These are phyloP conservation scores for Himalopsyche tibetana DNA, from an alignment of 2,888 invertebrate species.

Conservation along the genomic window DNA sequence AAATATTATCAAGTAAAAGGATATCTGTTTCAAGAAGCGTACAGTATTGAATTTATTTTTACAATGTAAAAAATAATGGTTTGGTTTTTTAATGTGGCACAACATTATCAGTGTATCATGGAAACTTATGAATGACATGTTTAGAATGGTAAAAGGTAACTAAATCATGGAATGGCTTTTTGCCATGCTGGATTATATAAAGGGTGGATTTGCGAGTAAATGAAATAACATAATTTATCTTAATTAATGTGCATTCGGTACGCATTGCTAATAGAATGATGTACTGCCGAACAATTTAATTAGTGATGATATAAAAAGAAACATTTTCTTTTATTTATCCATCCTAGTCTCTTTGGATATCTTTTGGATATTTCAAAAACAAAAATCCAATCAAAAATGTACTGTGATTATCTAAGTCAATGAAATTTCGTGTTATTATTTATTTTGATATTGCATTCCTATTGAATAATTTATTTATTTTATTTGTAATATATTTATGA, in stretches of 20 bases:
- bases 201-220: background rate
- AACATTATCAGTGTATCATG: no score
- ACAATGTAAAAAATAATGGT: no score
- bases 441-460: background rate
- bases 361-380: background rate
- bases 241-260: background rate
- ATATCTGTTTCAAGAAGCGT: no score
- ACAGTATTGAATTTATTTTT: no score
- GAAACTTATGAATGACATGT: no score
- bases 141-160: no score
- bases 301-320: slow-evolving; percentile 44
- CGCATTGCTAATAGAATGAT: background rate
- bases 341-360: slow-evolving; percentile 20
- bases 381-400: slow-evolving; percentile 27
- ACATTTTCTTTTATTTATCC: background rate
- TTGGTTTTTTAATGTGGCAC: no score
- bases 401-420: slow-evolving; percentile 43
- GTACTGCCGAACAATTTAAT: slow-evolving; percentile 36
- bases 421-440: slow-evolving; percentile 23
- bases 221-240: background rate
- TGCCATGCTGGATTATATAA: background rate
- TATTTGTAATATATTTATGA: slow-evolving; percentile 32
- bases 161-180: no score
- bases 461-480: slow-evolving; percentile 1
- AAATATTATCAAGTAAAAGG: no score